phyloP scores from a whole-genome alignment of 2,113 vertebrate genomes.

The Ellobius talpinus region DNA sequence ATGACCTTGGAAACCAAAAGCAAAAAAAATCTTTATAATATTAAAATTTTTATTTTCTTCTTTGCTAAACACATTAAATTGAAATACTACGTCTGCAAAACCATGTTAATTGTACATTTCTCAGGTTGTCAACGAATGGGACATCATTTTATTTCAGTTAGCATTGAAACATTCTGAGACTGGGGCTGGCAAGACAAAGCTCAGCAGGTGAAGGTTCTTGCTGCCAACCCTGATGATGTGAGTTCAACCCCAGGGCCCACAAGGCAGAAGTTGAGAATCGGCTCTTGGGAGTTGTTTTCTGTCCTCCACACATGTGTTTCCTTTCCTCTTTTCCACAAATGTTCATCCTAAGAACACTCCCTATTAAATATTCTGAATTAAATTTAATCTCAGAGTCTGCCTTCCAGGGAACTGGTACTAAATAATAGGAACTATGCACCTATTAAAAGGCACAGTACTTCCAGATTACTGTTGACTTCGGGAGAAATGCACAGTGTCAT shows the following conservation, averaged over 20 bases:
- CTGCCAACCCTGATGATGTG: not conserved
- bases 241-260: too few relatives aligned
- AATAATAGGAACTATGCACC: not conserved
- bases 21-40: slow-evolving; percentile 54
- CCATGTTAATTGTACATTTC: not conserved
- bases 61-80: slow-evolving; percentile 16
- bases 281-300: not conserved
- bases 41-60: slow-evolving; percentile 56
- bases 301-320: not conserved
- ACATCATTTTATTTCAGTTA: slow-evolving; percentile 28
- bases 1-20: slow-evolving; percentile 52
- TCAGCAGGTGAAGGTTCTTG: not conserved
- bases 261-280: not conserved
- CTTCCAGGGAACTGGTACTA: not conserved
- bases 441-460: not conserved
- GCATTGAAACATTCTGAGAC: not conserved
- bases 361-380: slow-evolving; percentile 1
- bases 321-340: not conserved
- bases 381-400: slow-evolving; percentile 30
- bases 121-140: not conserved
- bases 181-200: not conserved
- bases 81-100: slow-evolving; percentile 38
- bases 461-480: not conserved
- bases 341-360: not conserved
- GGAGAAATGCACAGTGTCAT: not conserved